These are phyloP conservation scores for Pipistrellus pipistrellus DNA, from an alignment of 2,797 vertebrate species.

Conservation along the genomic window DNA sequence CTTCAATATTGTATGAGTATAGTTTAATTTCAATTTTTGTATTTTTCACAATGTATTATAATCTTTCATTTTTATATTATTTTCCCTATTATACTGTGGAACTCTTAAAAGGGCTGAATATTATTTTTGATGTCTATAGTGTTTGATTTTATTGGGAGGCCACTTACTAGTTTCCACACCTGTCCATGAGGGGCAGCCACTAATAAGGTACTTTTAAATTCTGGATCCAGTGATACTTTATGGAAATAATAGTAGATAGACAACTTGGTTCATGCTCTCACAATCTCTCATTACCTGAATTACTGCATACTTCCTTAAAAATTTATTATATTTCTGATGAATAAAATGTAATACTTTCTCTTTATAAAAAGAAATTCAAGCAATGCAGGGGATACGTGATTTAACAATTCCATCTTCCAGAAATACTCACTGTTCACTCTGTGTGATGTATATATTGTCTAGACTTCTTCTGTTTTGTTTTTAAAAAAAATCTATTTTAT, in stretches of 20 bases:
- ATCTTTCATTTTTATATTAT: background rate
- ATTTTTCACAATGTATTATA: slow-evolving; percentile 39
- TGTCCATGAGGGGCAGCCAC: background rate
- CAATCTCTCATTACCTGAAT: background rate
- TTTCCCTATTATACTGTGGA: background rate
- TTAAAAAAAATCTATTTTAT: too few species aligned
- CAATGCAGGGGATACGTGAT: background rate
- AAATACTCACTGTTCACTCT: background rate
- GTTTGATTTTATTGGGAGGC: background rate
- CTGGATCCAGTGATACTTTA: background rate
- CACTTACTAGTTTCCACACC: background rate
- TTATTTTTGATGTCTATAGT: background rate
- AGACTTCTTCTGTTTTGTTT: too few species aligned
- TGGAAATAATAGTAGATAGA: slow-evolving; percentile 11
- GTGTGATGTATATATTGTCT: background rate
- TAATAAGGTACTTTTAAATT: slow-evolving; percentile 38
- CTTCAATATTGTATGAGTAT: background rate
- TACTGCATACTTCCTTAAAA: background rate
- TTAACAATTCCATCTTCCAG: background rate
- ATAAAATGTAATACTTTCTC: background rate
- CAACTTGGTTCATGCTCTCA: background rate
- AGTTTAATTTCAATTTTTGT: slow-evolving; percentile 41
- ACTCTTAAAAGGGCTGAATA: background rate
- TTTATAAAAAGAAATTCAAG: slow-evolving; percentile 19
- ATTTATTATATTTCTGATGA: background rate